phyloP scores from a whole-genome alignment of 2,113 vertebrate genomes.

The Telmatochromis brichardi region DNA sequence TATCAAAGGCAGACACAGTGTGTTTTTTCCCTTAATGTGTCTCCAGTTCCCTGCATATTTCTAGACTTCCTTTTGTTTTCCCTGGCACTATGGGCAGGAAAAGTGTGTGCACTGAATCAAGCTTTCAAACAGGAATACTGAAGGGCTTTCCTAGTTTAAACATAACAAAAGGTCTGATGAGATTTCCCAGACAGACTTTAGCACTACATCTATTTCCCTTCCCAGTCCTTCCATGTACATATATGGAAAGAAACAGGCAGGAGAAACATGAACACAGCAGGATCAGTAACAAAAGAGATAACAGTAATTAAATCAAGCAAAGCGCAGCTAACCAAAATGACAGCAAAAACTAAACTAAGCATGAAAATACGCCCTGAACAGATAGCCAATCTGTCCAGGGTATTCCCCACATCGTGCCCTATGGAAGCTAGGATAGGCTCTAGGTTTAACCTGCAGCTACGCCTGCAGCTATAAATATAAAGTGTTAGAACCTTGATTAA shows the following conservation, averaged over 20 bases:
- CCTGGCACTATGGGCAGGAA: neutral
- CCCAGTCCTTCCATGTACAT: neutral
- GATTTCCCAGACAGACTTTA: neutral
- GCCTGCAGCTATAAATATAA: neutral
- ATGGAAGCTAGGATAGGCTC: neutral
- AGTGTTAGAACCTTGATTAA: neutral
- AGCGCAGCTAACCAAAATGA: neutral
- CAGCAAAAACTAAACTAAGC: neutral
- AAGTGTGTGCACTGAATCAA: neutral
- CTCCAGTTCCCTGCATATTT: neutral
- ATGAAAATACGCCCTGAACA: fast-evolving
- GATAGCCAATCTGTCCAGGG: neutral
- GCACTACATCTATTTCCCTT: neutral
- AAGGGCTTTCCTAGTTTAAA: neutral
- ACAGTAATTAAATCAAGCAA: neutral
- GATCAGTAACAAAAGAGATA: neutral
- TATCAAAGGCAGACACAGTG: neutral
- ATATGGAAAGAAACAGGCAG: neutral
- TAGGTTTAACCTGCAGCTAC: neutral
- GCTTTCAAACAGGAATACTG: neutral
- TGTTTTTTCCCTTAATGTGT: neutral
- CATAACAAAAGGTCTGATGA: neutral
- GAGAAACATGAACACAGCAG: neutral
- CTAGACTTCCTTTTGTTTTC: neutral
- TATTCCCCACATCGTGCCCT: neutral